Evolutionary conservation across 2,113 vertebrate genomes (phyloP), one percentile per base, ranked within the genome.

Genomic region (Aramus guarauna): DNA sequence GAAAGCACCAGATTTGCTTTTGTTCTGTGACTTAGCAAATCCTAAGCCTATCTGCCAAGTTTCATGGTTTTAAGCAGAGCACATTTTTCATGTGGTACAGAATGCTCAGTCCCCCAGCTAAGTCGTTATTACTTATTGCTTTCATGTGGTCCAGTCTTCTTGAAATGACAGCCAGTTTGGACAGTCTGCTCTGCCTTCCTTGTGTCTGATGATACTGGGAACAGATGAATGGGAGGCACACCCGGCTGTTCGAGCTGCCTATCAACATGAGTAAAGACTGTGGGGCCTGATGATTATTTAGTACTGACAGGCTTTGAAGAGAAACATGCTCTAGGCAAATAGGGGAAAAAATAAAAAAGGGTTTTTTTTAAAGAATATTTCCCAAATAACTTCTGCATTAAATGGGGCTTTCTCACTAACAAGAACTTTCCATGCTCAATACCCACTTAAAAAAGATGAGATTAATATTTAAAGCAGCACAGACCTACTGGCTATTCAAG

Each of bases 111-210:
- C 82, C 34, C 32, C 52, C 50, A 67, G 86, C 59, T 58, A 94
- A 96, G 81, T 56, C 18, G 3, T 89, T 91, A 96, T 82, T 94
- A 72, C 89, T 90, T 77, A 87, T 75, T 90, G 96, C 94, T 96
- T 91, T 96, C 63, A 93, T 34, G 39, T 87, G 94, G 45, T 87
- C 69, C 85, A 90, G 29, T 82, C 66, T 90, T 94, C 81, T 85
- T 60, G 78, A 94, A 96, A 96, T 81, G 75, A 89, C 85, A 95
- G 68, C 56, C 48, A 88, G 88, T 56, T 62, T 92, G 92, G 92
- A 91, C 53, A 90, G 67, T 72, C 24, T 75, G 41, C n/a, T 86
- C 69, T 97, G 77, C 67, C 56, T 73, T 94, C 67, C 52, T 66
- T 39, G 71, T 85, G 73, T 55, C 62, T 79, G 87, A 45, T 72